Percentiles rank a stretch among this genome's conserved stretches.
These are phyloP conservation scores for Eciton burchellii DNA, from an alignment of 1,140 invertebrate genomes.

Conservation along the genomic window DNA sequence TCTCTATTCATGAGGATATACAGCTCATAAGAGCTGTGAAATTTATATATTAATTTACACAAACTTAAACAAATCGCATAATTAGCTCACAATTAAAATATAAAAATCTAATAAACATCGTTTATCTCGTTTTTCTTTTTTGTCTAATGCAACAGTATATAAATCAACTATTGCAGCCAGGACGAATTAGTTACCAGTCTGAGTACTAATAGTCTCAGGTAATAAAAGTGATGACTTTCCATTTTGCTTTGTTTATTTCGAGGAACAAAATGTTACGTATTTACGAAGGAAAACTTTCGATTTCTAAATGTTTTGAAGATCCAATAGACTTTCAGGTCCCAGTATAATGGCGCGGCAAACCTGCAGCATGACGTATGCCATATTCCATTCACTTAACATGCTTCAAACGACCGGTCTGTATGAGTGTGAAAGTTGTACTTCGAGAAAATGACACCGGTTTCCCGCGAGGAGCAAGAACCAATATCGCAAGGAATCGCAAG, in stretches of 20 bases:
- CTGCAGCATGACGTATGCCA: not conserved
- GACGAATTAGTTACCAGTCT: no score
- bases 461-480: conserved; percentile 21
- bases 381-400: conserved; percentile 47
- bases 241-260: not conserved
- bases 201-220: no score
- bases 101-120: no score
- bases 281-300: not conserved
- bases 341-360: conserved; percentile 1
- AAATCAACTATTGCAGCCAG: no score
- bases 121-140: no score
- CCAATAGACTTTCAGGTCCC: not conserved
- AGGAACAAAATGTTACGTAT: not conserved
- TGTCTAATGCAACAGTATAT: no score
- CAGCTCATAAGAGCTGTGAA: no score
- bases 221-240: no score
- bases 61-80: no score
- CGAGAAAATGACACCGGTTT: conserved; percentile 70
- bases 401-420: conserved; percentile 1
- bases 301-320: not conserved
- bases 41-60: no score
- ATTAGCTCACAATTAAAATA: no score
- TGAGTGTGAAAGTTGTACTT: conserved; percentile 73
- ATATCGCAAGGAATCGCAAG: conserved; percentile 53
- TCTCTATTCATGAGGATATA: not conserved